Base-by-base conservation (phyloP, 2,797 vertebrate species). In the Gadopsis marmoratus region DNA sequence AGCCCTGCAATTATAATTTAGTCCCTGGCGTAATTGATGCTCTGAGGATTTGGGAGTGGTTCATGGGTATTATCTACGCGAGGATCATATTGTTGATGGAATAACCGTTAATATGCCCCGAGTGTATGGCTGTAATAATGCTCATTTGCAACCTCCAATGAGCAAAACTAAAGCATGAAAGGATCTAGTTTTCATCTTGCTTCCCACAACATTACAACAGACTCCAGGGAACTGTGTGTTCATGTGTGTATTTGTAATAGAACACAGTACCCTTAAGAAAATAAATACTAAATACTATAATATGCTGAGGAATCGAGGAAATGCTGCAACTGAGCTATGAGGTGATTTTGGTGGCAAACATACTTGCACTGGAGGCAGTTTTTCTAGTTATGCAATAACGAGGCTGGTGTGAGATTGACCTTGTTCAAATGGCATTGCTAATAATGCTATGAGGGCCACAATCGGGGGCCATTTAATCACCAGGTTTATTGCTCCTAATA, bases 371-470 rank as follows among this genome's bases (percentile, higher is more conserved):
- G 41, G 61, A 74, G 87, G 84, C 71, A 76, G 61, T 82, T 81
- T 85, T 72, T 84, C 72, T 70, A 62, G 68, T 80, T 78, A 78
- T 80, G 76, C 76, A 35, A 70, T 92, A 92, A 93, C 90, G 88
- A 88, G 78, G 79, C 84, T 74, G 77, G 70, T 88, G 82, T 82
- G 85, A 87, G 77, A 90, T 51, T 93, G 93, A 94, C 93, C 93
- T 94, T 93, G 92, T 82, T 85, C 82, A 90, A 93, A 91, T 89
- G 86, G 82, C 86, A 89, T 81, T 74, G 88, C 89, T 93, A 89
- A 92, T 90, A 92, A 91, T 68, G 84, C 86, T 84, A 90, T 85
- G 83, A 92, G 74, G 73, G 83, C 54, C 84, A 74, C 82, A 85
- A 79, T 83, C 72, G 68, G 65, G 65, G 65, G 79, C 81, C 71